Conservation (phyloP, 2,797 vertebrate species). For the Aulostomus chinensis region DNA sequence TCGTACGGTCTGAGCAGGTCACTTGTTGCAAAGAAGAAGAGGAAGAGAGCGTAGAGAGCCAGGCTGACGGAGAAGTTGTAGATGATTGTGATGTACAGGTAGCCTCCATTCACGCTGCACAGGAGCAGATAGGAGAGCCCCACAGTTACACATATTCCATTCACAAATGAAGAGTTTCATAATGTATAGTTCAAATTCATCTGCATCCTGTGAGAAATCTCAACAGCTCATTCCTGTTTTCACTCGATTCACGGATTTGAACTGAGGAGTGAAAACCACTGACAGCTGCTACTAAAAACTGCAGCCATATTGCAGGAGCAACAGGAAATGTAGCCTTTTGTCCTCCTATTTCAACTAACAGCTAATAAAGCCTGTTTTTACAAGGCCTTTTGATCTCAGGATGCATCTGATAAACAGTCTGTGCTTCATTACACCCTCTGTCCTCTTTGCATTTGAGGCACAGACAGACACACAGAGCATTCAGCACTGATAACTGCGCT, state of each 20-base stretch:
- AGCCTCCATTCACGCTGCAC: constrained; percentile 87
- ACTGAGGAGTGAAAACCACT: too few species aligned
- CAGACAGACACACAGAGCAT: constrained; percentile 37
- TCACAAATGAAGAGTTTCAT: too few species aligned
- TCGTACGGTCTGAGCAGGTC: constrained; percentile 90
- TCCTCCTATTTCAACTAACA: constrained; percentile 12
- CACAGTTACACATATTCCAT: not conserved
- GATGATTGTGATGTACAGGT: constrained; percentile 94
- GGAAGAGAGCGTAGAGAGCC: constrained; percentile 92
- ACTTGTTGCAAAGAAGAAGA: constrained; percentile 94
- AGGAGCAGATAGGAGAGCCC: not conserved
- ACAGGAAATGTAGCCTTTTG: not conserved
- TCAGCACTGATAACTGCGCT: constrained; percentile 57
- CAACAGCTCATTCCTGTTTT: too few species aligned
- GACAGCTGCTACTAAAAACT: not conserved
- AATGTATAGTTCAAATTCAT: too few species aligned
- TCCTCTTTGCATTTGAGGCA: constrained; percentile 36
- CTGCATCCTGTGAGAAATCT: too few species aligned
- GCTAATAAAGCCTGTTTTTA: constrained; percentile 19
- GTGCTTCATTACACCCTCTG: constrained; percentile 36
- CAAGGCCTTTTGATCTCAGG: constrained; percentile 3
- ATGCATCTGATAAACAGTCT: constrained; percentile 33
- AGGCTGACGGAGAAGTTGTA: constrained; percentile 96
- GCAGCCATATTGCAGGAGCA: not conserved
- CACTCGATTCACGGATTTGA: too few species aligned